Percentiles rank a stretch among this genome's conserved stretches.
Conservation (phyloP, 2,113 vertebrate species). For the Zosterops japonicus region DNA sequence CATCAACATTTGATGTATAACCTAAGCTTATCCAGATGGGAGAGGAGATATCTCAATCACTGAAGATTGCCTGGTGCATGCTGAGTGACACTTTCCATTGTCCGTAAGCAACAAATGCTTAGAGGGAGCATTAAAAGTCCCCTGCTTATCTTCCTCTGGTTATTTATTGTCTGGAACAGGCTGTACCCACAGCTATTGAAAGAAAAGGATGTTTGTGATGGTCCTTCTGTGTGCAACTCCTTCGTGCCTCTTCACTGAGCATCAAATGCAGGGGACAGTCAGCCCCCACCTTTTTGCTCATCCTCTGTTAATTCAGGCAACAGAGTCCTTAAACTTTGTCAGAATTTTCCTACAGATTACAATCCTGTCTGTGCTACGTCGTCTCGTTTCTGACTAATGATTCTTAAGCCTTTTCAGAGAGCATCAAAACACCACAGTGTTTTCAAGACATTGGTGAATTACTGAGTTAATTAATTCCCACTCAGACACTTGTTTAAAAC, state of each 20-base stretch:
- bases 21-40: not conserved
- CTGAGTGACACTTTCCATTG: not conserved
- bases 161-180: not conserved
- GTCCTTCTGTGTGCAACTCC: not conserved
- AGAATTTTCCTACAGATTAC: not conserved
- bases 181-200: not conserved
- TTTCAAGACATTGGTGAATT: not conserved
- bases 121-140: not conserved
- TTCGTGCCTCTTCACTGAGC: not conserved
- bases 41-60: not conserved
- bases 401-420: not conserved
- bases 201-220: not conserved
- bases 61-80: not conserved
- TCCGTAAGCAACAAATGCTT: not conserved
- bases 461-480: not conserved
- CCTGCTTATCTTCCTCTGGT: not conserved
- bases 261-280: not conserved
- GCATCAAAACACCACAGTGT: not conserved
- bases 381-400: not conserved
- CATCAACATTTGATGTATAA: not conserved
- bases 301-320: not conserved
- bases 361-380: not conserved
- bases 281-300: not conserved
- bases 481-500: not conserved
- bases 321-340: not conserved